These are phyloP conservation scores for Epistrophella euchroma DNA, from an alignment of 2,888 invertebrate genomes.

Conservation along the genomic window DNA sequence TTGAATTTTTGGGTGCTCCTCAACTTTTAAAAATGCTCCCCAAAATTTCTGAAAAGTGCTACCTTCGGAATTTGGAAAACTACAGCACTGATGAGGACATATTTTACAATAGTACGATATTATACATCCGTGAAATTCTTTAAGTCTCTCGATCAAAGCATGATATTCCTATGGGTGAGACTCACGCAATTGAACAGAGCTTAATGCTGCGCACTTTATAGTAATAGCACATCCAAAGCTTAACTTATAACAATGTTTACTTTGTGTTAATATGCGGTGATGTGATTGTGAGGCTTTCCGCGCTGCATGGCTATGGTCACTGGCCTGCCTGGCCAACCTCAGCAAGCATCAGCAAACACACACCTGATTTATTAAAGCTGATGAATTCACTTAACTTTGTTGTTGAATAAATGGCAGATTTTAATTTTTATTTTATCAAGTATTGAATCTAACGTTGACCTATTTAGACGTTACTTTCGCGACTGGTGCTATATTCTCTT, in stretches of 20 bases:
- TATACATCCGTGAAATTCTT: conserved; percentile 14
- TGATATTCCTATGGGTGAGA: not conserved
- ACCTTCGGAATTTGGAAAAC: too few relatives aligned
- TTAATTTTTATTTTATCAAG: conserved; percentile 57
- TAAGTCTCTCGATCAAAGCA: not conserved
- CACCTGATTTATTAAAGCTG: conserved; percentile 35
- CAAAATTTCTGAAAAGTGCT: too few relatives aligned
- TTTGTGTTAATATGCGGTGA: conserved; percentile 32
- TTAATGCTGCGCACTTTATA: conserved; percentile 11
- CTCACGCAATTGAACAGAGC: not conserved
- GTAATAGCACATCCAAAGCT: conserved; percentile 6
- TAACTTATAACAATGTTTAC: conserved; percentile 18
- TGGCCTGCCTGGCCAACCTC: too few relatives aligned
- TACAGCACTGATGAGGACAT: too few relatives aligned
- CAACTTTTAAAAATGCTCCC: too few relatives aligned
- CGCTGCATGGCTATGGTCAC: conserved; percentile 12
- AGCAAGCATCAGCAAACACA: conserved; percentile 3
- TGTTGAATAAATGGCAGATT: conserved; percentile 56
- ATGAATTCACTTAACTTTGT: conserved; percentile 38
- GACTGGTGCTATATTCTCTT: conserved; percentile 13
- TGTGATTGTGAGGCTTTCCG: conserved; percentile 22
- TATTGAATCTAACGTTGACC: conserved; percentile 65
- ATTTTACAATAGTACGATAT: not conserved
- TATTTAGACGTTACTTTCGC: conserved; percentile 61
- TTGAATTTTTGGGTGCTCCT: too few relatives aligned